phyloP scores from a whole-genome alignment of 2,888 invertebrate genomes.

The Spodoptera exigua region DNA sequence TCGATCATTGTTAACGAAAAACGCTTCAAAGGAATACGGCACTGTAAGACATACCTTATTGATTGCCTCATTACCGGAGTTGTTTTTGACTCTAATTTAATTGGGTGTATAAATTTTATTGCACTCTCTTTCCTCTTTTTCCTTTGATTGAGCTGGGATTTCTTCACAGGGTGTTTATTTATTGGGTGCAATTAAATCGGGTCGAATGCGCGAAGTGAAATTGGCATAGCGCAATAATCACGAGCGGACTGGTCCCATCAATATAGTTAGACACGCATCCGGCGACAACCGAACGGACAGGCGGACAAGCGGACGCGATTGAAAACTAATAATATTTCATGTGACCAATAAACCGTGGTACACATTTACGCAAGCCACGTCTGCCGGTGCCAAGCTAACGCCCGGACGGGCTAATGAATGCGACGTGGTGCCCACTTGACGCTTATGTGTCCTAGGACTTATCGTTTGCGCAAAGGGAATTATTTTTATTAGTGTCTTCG shows the following conservation, averaged over 20 bases:
- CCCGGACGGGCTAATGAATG: slow-evolving; percentile 62
- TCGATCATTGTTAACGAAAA: slow-evolving; percentile 72
- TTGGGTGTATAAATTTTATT: slow-evolving; percentile 76
- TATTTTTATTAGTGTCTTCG: slow-evolving; percentile 51
- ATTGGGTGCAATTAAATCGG: slow-evolving; percentile 73
- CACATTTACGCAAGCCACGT: slow-evolving; percentile 74
- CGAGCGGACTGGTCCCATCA: slow-evolving; percentile 76
- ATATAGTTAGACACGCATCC: slow-evolving; percentile 81
- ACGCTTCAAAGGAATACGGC: slow-evolving; percentile 58
- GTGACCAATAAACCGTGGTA: slow-evolving; percentile 68
- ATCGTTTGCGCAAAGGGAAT: slow-evolving; percentile 40
- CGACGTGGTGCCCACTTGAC: slow-evolving; percentile 42
- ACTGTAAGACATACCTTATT: slow-evolving; percentile 69
- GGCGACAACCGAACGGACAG: slow-evolving; percentile 76
- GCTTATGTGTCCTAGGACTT: slow-evolving; percentile 45
- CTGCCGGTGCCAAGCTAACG: slow-evolving; percentile 52
- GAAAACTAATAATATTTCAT: slow-evolving; percentile 81
- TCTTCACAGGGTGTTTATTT: slow-evolving; percentile 68
- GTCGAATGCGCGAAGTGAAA: slow-evolving; percentile 70
- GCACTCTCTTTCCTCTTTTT: slow-evolving; percentile 64
- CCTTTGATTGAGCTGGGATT: slow-evolving; percentile 35
- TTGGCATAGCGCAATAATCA: slow-evolving; percentile 70
- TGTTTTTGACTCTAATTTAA: slow-evolving; percentile 79
- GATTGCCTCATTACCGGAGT: slow-evolving; percentile 77
- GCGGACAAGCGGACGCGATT: slow-evolving; percentile 77